Percentiles rank a stretch among this genome's conserved stretches.
Evolutionary conservation across 64 coral and sea anemone genomes (phyloP).

Genomic region (Trachythela sp.): DNA sequence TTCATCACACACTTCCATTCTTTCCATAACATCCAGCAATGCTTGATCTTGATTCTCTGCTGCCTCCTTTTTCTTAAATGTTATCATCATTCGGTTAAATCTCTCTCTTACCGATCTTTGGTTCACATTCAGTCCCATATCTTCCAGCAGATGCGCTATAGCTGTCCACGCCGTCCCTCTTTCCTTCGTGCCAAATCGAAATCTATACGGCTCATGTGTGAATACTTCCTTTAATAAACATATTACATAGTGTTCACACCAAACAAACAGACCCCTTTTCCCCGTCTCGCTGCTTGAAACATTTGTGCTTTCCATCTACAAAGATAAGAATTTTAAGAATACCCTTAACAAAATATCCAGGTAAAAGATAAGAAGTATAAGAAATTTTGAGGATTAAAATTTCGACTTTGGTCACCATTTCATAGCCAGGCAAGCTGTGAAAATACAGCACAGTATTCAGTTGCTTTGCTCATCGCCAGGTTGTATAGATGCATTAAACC

Average conservation of each 20-base stretch:
- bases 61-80: slow-evolving; percentile 26
- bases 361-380: too few species aligned
- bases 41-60: slow-evolving; percentile 14
- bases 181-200: slow-evolving; percentile 31
- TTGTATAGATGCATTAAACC: too few species aligned
- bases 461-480: too few species aligned
- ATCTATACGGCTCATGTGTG: slow-evolving; percentile 28
- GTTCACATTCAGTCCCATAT: slow-evolving; percentile 10
- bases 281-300: too few species aligned
- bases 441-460: too few species aligned
- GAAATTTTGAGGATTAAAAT: too few species aligned
- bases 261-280: background rate
- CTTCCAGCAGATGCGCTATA: background rate
- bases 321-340: too few species aligned
- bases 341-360: too few species aligned
- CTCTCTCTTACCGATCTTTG: slow-evolving; percentile 49
- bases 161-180: slow-evolving; percentile 38
- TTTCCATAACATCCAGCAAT: slow-evolving; percentile 13
- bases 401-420: too few species aligned
- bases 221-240: slow-evolving; percentile 17
- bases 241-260: background rate
- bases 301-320: too few species aligned
- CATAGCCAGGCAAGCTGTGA: too few species aligned
- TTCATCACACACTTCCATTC: slow-evolving; percentile 36
- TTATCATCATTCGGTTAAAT: slow-evolving; percentile 16